Conservation (phyloP, 2,888 invertebrate species). For the Chalcis sispes region DNA sequence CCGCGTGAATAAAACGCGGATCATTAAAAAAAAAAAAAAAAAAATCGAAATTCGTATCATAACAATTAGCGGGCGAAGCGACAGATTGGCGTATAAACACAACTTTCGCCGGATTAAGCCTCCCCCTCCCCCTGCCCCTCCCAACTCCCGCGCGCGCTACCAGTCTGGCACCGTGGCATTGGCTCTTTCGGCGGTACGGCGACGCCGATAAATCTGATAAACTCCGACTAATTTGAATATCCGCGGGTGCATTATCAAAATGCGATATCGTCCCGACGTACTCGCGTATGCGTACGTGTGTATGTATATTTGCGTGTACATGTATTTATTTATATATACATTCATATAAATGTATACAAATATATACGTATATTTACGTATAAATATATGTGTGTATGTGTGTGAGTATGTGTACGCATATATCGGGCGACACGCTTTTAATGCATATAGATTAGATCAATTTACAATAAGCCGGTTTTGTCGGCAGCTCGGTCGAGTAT, state of each 20-base stretch:
- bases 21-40: constrained; percentile 16
- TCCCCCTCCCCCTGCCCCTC: neutral
- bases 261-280: constrained; percentile 69
- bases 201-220: constrained; percentile 71
- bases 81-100: constrained; percentile 46
- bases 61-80: constrained; percentile 43
- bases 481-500: constrained; percentile 51
- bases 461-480: constrained; percentile 73
- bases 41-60: constrained; percentile 30
- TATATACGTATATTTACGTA: too few species aligned
- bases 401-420: neutral
- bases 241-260: constrained; percentile 72
- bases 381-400: constrained; percentile 47
- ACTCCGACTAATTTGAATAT: constrained; percentile 72
- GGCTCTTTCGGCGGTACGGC: constrained; percentile 1
- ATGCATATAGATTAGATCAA: constrained; percentile 75
- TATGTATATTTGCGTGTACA: neutral
- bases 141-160: neutral
- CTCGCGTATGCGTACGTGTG: constrained; percentile 61
- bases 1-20: constrained; percentile 15
- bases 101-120: constrained; percentile 44
- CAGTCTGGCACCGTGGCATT: too few species aligned
- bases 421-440: constrained; percentile 67
- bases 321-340: too few species aligned
- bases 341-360: too few species aligned